These are phyloP conservation scores for Channa maculata DNA, from an alignment of 2,113 vertebrate genomes.

Conservation along the genomic window DNA sequence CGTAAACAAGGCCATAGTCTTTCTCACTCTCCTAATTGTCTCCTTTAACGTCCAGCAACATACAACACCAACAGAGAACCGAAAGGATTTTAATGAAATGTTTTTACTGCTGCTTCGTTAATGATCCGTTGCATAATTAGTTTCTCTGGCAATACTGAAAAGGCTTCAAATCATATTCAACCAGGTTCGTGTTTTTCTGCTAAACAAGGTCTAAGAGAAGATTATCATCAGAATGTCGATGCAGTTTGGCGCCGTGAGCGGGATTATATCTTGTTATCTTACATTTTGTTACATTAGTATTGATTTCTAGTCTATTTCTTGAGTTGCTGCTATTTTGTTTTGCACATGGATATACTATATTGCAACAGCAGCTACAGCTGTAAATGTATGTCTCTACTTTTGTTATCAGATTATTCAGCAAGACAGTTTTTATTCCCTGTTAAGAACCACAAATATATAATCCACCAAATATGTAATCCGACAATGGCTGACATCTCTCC, in stretches of 20 bases:
- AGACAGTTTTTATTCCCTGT: too few relatives aligned
- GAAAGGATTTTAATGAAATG: background rate
- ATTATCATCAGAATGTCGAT: background rate
- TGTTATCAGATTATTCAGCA: background rate
- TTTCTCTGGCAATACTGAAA: rapidly evolving
- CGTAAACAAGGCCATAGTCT: constrained; percentile 37
- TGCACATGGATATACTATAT: background rate
- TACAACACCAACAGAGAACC: background rate
- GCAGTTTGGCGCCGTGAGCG: background rate
- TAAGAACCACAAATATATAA: too few relatives aligned
- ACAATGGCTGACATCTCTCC: too few relatives aligned
- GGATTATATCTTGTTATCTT: background rate
- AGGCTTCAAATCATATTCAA: background rate
- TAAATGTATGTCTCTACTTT: too few relatives aligned
- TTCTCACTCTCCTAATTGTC: too few relatives aligned
- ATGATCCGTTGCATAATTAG: rapidly evolving
- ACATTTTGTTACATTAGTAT: background rate
- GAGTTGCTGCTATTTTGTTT: background rate
- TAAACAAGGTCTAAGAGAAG: background rate
- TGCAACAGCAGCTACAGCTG: background rate
- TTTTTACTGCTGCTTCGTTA: background rate
- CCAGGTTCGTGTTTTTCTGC: background rate
- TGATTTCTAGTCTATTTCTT: background rate
- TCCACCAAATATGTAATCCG: too few relatives aligned
- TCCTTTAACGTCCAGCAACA: too few relatives aligned